Evolutionary conservation across 2,797 vertebrate species (phyloP).

Genomic region (Cyclopterus lumpus): DNA sequence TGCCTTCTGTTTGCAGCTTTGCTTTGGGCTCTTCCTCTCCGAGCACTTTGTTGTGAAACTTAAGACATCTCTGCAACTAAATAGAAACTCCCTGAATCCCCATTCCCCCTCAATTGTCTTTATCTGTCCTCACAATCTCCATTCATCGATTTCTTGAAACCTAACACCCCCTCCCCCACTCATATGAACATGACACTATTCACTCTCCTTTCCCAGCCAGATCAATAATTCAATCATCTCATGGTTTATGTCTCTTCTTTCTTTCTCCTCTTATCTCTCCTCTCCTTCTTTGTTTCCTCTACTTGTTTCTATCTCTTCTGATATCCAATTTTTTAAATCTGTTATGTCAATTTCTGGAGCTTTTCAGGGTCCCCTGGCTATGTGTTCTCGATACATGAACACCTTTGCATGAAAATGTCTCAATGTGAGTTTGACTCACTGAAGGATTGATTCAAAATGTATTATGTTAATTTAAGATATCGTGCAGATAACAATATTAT

Average conservation of each 20-base stretch:
- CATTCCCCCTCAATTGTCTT: not conserved
- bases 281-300: not conserved
- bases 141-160: slow-evolving; percentile 41
- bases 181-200: slow-evolving; percentile 69
- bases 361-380: not conserved
- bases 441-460: not conserved
- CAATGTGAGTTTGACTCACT: not conserved
- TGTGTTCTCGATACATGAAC: not conserved
- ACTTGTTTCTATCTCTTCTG: not conserved
- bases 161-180: not conserved
- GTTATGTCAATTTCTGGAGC: not conserved
- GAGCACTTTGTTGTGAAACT: slow-evolving; percentile 60
- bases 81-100: slow-evolving; percentile 43
- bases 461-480: not conserved
- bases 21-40: slow-evolving; percentile 10
- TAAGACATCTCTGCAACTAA: slow-evolving; percentile 8
- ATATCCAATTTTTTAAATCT: not conserved
- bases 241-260: slow-evolving; percentile 51
- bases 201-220: slow-evolving; percentile 71
- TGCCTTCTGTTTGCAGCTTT: slow-evolving; percentile 20
- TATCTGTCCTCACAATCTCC: slow-evolving; percentile 27
- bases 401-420: not conserved
- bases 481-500: not conserved
- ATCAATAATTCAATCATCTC: slow-evolving; percentile 82
- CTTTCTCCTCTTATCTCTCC: slow-evolving; percentile 3